Evolutionary conservation across 2,797 vertebrate genomes (phyloP).

Genomic region (Crypturellus tataupa): DNA sequence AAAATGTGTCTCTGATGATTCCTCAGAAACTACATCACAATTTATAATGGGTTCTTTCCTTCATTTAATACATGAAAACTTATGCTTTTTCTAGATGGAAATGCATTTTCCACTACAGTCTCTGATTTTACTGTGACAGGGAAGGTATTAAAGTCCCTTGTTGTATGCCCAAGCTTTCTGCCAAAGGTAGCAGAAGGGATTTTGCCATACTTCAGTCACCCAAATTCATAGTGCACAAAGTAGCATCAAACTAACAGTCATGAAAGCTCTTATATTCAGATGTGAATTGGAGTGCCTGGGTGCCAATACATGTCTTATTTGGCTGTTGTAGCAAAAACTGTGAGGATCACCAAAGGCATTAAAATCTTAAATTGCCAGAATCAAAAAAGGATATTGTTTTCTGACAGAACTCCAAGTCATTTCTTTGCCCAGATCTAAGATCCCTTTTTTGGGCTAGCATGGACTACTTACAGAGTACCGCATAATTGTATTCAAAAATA

Average conservation of each 20-base stretch:
- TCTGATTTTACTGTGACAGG: background rate
- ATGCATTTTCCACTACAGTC: background rate
- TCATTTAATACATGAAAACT: background rate
- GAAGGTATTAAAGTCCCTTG: background rate
- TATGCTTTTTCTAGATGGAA: background rate
- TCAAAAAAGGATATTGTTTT: background rate
- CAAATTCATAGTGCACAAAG: background rate
- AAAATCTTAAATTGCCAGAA: background rate
- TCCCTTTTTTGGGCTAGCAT: background rate
- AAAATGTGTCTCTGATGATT: background rate
- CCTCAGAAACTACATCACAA: background rate
- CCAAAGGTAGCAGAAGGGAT: background rate
- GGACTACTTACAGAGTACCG: background rate
- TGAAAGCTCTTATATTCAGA: background rate
- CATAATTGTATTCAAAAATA: background rate
- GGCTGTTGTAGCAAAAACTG: background rate
- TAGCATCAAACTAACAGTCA: background rate
- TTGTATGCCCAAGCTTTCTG: background rate
- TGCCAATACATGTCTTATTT: background rate
- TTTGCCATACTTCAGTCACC: background rate
- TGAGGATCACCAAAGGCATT: background rate
- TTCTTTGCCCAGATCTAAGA: background rate
- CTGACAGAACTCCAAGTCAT: background rate
- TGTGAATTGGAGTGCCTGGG: background rate
- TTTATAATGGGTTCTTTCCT: background rate